A percentile compares a stretch with the other conserved stretches of the same genome.
Evolutionary conservation across 1,140 invertebrate genomes (phyloP).

Genomic region (Dreissena polymorpha): DNA sequence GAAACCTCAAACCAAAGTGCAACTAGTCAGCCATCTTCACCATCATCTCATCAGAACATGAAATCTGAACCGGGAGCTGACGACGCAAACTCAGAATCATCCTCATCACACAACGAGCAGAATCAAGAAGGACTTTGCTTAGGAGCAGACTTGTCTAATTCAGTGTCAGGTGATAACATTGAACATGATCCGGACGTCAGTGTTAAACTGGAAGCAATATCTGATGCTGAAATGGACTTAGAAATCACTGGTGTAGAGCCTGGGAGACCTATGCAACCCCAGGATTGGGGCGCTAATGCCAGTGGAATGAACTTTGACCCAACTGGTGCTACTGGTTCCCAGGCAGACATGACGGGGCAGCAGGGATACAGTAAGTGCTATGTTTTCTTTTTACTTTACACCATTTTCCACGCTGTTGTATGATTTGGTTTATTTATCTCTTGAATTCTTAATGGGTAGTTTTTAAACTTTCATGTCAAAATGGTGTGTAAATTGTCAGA

Average conservation of each 20-base stretch:
- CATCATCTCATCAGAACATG: constrained; percentile 14
- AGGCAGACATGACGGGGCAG: constrained; percentile 24
- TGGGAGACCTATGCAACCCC: constrained; percentile 15
- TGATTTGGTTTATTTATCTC: too few species aligned
- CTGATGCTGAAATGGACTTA: constrained; percentile 47
- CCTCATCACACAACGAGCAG: constrained; percentile 33
- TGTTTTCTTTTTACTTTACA: neutral
- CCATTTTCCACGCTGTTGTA: too few species aligned
- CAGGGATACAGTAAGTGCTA: constrained; percentile 49
- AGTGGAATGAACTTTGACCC: constrained; percentile 44
- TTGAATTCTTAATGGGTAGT: too few species aligned
- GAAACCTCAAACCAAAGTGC: constrained; percentile 13
- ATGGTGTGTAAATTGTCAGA: too few species aligned
- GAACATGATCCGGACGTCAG: constrained; percentile 39
- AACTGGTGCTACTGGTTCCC: constrained; percentile 26
- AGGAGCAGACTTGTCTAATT: neutral
- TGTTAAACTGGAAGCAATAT: constrained; percentile 47
- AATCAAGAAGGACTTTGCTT: constrained; percentile 7
- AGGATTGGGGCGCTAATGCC: constrained; percentile 40
- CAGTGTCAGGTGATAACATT: neutral
- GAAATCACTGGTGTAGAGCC: constrained; percentile 53
- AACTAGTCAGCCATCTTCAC: constrained; percentile 3
- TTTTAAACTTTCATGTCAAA: too few species aligned
- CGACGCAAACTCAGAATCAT: constrained; percentile 39
- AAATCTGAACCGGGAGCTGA: constrained; percentile 25